A percentile compares a stretch with the other conserved stretches of the same genome.
Conservation (phyloP, 2,113 vertebrate genomes). For the Eublepharis macularius region DNA sequence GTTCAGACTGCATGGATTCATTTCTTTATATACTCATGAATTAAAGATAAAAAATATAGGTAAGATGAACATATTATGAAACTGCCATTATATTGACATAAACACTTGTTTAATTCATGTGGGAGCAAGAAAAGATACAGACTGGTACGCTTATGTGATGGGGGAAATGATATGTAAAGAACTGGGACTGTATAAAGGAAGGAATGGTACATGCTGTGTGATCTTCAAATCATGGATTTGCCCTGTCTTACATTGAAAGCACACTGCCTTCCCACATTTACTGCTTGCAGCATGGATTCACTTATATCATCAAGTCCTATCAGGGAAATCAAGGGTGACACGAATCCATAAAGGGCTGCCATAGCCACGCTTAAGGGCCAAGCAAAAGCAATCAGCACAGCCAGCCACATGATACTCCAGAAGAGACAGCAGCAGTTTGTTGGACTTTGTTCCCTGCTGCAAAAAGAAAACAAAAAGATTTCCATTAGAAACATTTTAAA, state of each 20-base stretch:
- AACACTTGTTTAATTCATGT: slow-evolving; percentile 15
- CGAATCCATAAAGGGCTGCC: slow-evolving; percentile 78
- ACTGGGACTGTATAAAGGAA: not conserved
- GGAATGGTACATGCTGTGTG: not conserved
- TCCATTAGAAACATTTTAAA: slow-evolving; percentile 4
- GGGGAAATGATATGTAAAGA: not conserved
- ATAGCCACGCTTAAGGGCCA: slow-evolving; percentile 81
- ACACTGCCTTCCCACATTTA: slow-evolving; percentile 79
- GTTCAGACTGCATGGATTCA: not conserved
- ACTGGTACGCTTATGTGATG: not conserved
- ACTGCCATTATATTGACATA: not conserved
- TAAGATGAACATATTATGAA: not conserved
- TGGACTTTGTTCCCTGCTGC: not conserved
- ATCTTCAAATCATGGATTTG: slow-evolving; percentile 73
- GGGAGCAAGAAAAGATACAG: not conserved
- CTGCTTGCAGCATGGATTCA: slow-evolving; percentile 79
- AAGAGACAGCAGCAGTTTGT: slow-evolving; percentile 53
- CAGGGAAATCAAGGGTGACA: slow-evolving; percentile 79
- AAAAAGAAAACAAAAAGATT: slow-evolving; percentile 14
- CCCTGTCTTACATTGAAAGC: slow-evolving; percentile 77
- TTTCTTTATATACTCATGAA: not conserved
- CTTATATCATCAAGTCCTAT: slow-evolving; percentile 77
- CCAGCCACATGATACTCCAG: slow-evolving; percentile 79
- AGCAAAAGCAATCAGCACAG: slow-evolving; percentile 73
- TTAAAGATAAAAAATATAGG: not conserved